Base-by-base conservation (phyloP, 2,888 invertebrate species). In the Noctua comes region DNA sequence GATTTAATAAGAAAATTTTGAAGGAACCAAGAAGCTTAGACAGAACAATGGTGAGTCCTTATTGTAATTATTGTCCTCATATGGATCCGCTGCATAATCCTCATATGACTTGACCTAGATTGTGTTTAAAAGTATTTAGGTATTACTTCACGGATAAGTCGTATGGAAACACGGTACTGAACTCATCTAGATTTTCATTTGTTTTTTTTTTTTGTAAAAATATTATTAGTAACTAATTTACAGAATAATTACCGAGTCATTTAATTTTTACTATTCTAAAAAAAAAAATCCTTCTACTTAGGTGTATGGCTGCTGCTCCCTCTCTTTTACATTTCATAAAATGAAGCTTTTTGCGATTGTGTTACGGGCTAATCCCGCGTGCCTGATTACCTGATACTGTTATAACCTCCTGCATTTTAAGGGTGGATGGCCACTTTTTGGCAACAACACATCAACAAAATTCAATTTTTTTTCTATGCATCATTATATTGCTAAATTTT, bases 21-120 rank as follows among this genome's bases (percentile, higher is more conserved):
- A 40, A 84, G 36, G 16, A 40, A 6, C 27, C n/a, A 40, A 86
- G 46, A 27, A 36, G 8, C 24, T 27, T 13, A 54, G 48, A 69
- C 31, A 3, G 1, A 68, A 66, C 8, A 57, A 85, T 85, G 85
- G 85, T 85, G 40, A 85, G 85, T 88, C 24, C 31, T 21, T 66
- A 16, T 27, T 64, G 43, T 36, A 21, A 36, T 64, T 11, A 64
- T 64, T 64, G 5, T 64, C 5, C 36, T 64, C 64, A 24, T 62
- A 36, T 11, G 11, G 8, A 59, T 59, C 27, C 8, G 27, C 16
- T 59, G 18, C 8, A 31, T 31, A 8, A 6, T 62, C 16, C 16
- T 16, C 27, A 1, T 64, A 24, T 36, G 36, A 65, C 65, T 65
- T 11, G 2, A 40, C 24, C 36, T 36, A 40, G 21, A 65, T 65